Evolutionary conservation across 2,797 vertebrate species (phyloP).

Genomic region (Pteronotus mesoamericanus): DNA sequence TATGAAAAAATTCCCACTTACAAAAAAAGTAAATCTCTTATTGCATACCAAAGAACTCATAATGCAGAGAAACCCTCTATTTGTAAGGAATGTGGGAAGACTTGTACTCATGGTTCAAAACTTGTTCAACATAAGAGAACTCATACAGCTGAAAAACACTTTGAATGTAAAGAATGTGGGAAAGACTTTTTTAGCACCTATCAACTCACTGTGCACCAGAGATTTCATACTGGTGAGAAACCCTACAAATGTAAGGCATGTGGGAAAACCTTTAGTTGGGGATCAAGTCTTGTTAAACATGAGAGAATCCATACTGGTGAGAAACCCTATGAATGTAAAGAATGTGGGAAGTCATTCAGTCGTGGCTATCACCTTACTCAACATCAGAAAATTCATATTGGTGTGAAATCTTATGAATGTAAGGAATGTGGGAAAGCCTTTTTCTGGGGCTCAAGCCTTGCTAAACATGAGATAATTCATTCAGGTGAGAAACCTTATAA

Average conservation of each 20-base stretch:
- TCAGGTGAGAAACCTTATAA: constrained; percentile 52
- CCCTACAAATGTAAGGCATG: constrained; percentile 53
- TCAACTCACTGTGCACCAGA: constrained; percentile 53
- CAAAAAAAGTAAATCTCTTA: not conserved
- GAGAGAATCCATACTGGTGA: constrained; percentile 51
- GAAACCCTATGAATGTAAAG: constrained; percentile 51
- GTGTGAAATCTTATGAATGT: constrained; percentile 52
- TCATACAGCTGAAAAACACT: constrained; percentile 36
- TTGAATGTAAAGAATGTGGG: constrained; percentile 48
- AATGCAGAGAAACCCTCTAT: constrained; percentile 49
- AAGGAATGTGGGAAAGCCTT: constrained; percentile 56
- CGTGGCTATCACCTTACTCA: constrained; percentile 46
- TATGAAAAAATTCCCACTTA: constrained; percentile 8
- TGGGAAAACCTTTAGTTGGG: constrained; percentile 66
- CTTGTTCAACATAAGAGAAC: constrained; percentile 49
- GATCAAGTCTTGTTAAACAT: constrained; percentile 54
- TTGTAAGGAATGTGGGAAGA: constrained; percentile 46
- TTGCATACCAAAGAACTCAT: constrained; percentile 48
- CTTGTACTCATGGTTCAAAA: constrained; percentile 31
- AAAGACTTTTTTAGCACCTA: constrained; percentile 45
- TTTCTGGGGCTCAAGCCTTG: constrained; percentile 41
- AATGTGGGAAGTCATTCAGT: constrained; percentile 63
- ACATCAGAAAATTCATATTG: constrained; percentile 60
- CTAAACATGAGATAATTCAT: constrained; percentile 54
- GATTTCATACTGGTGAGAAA: constrained; percentile 51